Evolutionary conservation across 2,113 vertebrate genomes (phyloP), one percentile per base, ranked within the genome.

Genomic region (Pelmatolapia mariae): DNA sequence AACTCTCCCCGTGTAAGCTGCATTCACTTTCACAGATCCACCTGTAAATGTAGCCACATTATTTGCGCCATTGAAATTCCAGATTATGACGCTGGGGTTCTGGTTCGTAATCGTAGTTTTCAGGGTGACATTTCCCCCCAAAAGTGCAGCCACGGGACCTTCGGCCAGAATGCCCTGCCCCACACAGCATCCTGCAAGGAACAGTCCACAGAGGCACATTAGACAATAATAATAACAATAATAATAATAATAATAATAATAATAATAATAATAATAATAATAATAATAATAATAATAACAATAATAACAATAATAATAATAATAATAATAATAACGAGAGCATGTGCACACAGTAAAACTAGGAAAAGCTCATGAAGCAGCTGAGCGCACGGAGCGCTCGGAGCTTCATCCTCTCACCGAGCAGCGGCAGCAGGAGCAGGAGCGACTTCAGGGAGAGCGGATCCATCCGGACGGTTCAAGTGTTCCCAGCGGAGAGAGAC

Each of bases 381-480:
- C 22, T 4, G 33, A 40, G 26, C 26, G 18, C 61, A 2, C 10
- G 4, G 33, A n/a, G 36, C 22, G 22, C 66, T 3, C 59, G 29
- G 29, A 63, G 59, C 59, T 29, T 47, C 24, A 1, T 4, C 1
- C 6, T 43, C 88, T 92, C 50, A 94, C 93, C 91, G 24, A n/a
- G 4, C 0, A 81, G 16, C 63, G 10, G 54, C 10, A 94, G 53
- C 22, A 89, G 47, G 3, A 92, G 36, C 31, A 92, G 81, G 19
- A 92, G 79, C 57, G 56, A 33, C 7, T 61, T 81, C 1, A 43
- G 29, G 52, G 12, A 13, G 85, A 86, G 7, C 43, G 61, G 82
- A 86, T 87, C 85, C 93, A 93, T 94, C 53, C n/a, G 91, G 80
- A 87, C 81, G 68, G 63, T 80, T 89, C 84, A 26, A 87, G 86